Base-by-base conservation (phyloP, 2,797 vertebrate genomes). In the Enteromius trimaculatus region DNA sequence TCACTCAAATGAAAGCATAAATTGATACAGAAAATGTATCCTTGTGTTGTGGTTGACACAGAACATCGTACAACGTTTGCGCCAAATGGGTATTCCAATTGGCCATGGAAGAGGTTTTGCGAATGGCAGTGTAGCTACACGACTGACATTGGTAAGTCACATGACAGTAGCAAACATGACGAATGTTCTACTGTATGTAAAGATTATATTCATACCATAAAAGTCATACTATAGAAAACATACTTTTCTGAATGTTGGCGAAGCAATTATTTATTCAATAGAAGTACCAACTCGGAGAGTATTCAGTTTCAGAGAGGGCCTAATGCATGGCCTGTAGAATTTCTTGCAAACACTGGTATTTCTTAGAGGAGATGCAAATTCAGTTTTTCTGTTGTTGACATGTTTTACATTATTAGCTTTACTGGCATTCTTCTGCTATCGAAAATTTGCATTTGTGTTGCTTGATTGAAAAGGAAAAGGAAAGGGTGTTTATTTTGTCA, bases 401-500 rank as follows among this genome's bases (percentile, higher is more conserved):
- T 58, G 58, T 71, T 80, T 71, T 71, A 58, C 31, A 51, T 49
- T 53, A 68, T 34, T 42, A 42, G 23, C 62, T 64, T 49, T 47
- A 51, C 39, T 51, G 58, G 2, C 44, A 21, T 66, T 82, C n/a
- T 64, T 74, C 21, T 16, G 37, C 71, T 64, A 4, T 17, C 31
- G 0, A 34, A 11, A 42, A 42, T 58, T 74, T 58, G 71, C 62
- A 58, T 29, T 55, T 77, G 47, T 64, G 58, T 49, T 42, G 11
- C 53, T 58, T 51, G 16, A 62, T 64, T 77, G 62, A 77, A 82
- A 76, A 76, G 71, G 62, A 58, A 82, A 76, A 76, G 72, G 31
- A 55, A 82, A 76, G 44, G 1, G 34, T 3, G 19, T 37, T n/a
- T 64, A 64, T 86, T 89, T 84, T 88, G 89, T 86, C 84, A 77